Conservation (phyloP, 2,797 vertebrate genomes). For the Cirrhinus mrigala region DNA sequence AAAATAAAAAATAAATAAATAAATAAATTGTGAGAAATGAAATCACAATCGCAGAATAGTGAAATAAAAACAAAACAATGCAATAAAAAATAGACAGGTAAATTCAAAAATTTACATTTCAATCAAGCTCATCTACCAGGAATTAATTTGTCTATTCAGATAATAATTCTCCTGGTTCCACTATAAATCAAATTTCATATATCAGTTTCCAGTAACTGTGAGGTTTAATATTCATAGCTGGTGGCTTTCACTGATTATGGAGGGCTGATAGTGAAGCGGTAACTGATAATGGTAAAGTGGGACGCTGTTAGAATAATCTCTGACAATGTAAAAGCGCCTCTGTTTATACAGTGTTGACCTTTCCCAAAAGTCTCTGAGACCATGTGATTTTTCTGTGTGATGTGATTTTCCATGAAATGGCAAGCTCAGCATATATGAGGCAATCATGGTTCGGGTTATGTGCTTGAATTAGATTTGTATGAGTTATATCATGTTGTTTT, state of each 20-base stretch:
- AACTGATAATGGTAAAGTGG: conserved; percentile 52
- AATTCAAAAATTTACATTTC: too few relatives aligned
- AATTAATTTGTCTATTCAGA: not conserved
- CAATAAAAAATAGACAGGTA: not conserved
- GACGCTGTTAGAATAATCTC: conserved; percentile 54
- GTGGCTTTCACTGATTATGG: conserved; percentile 14
- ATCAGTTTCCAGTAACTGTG: not conserved
- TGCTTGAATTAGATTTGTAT: not conserved
- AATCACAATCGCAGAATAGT: too few relatives aligned
- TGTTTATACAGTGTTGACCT: conserved; percentile 58
- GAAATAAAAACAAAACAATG: too few relatives aligned
- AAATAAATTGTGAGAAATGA: too few relatives aligned
- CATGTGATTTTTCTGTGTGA: not conserved
- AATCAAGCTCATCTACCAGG: not conserved
- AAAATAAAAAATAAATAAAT: too few relatives aligned
- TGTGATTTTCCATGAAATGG: not conserved
- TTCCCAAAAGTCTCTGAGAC: conserved; percentile 36
- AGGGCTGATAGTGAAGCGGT: conserved; percentile 32
- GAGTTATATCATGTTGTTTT: not conserved
- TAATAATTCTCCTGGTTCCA: not conserved
- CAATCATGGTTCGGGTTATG: not conserved
- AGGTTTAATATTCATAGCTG: not conserved
- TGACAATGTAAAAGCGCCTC: conserved; percentile 38
- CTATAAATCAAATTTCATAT: not conserved
- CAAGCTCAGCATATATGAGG: conserved; percentile 19